Evolutionary conservation across 1,140 invertebrate species (phyloP), one percentile per base, ranked within the genome.

Genomic region (Drosophila grimshawi): DNA sequence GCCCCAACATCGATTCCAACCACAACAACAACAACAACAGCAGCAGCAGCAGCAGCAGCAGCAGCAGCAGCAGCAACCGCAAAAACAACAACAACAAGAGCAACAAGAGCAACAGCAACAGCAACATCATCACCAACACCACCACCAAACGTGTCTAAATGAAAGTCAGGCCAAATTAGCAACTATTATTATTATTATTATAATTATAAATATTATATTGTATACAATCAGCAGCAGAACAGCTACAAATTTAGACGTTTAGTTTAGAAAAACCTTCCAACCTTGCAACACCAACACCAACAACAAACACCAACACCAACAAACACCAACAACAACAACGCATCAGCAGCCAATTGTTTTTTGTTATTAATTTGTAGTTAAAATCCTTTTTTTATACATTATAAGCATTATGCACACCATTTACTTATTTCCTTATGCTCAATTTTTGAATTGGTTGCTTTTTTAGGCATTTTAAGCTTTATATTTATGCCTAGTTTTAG

Each of bases 151-250:
- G 83, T 88, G 85, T 88, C 85, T 88, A 88, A 88, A 86, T 75
- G 51, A 89, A 83, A 88, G 85, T 88, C 83, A 88, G 83, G 83
- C 83, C 83, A 88, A 88, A 88, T 88, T 88, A 88, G 85, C 77
- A 83, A 88, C 83, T 88, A 86, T 88, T 70, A 70, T 68, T 74
- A 82, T 63, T 56, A 69, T 56, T 52, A 65, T 55, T 55, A 55
- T 65, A 49, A 45, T 55, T 55, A 37, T 27, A 56, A 5, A 37
- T 3, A 53, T 65, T 65, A 45, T 55, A 45, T 32, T 65, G 11
- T 61, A 53, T 64, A 49, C 49, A 55, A 45, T 7, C 29, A 30
- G 29, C 61, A 41, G 65, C 68, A 71, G n/a, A 3, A 67, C 39
- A 79, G 62, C 52, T 49, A 72, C 43, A 69, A 66, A 78, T 76